These are phyloP conservation scores for Bembecia ichneumoniformis DNA, from an alignment of 2,888 invertebrate species.

Conservation along the genomic window DNA sequence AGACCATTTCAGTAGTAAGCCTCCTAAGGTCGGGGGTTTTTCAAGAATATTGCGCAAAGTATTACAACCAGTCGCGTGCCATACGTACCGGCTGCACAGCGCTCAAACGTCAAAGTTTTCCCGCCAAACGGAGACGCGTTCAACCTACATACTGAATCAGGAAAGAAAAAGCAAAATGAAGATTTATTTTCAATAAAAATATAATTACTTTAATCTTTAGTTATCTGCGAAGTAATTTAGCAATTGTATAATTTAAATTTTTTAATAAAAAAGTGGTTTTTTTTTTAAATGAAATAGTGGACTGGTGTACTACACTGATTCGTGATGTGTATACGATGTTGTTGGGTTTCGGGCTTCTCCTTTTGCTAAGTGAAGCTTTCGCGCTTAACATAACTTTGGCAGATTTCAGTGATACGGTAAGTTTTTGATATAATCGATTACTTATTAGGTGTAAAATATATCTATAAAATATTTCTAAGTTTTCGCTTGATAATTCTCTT, in stretches of 20 bases:
- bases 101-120: constrained; percentile 59
- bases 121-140: constrained; percentile 54
- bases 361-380: constrained; percentile 40
- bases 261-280: constrained; percentile 3
- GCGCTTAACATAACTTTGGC: constrained; percentile 42
- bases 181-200: constrained; percentile 1
- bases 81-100: constrained; percentile 17
- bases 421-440: not conserved
- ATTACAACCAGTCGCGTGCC: constrained; percentile 27
- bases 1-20: not conserved
- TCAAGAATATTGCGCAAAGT: constrained; percentile 48
- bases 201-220: not conserved
- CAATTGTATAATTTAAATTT: too few relatives aligned
- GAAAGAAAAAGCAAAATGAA: constrained; percentile 8
- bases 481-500: too few relatives aligned
- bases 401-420: constrained; percentile 28
- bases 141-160: constrained; percentile 18
- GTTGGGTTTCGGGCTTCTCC: constrained; percentile 41
- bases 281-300: constrained; percentile 2
- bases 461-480: too few relatives aligned
- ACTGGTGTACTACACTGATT: constrained; percentile 6
- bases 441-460: too few relatives aligned
- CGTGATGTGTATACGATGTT: constrained; percentile 58
- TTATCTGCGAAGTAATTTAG: too few relatives aligned
- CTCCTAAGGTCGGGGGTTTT: constrained; percentile 29